A percentile compares a stretch with the other conserved stretches of the same genome.
Evolutionary conservation across 2,797 vertebrate genomes (phyloP).

Genomic region (Sphenopsis melanotis): DNA sequence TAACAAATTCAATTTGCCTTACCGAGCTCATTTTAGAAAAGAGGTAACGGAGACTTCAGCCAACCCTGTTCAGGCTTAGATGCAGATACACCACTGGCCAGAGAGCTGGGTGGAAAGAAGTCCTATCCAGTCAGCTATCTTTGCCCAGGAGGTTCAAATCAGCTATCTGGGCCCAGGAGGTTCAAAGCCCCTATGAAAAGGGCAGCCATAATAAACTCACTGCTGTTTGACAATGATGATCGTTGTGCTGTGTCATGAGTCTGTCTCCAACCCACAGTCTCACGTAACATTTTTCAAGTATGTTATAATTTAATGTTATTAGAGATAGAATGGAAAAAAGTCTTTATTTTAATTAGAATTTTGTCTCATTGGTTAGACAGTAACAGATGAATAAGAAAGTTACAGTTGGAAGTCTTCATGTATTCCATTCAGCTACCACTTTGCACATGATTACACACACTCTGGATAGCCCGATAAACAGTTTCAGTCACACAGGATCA

Average conservation of each 20-base stretch:
- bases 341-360: not conserved
- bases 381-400: not conserved
- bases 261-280: not conserved
- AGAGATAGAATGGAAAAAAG: not conserved
- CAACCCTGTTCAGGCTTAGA: not conserved
- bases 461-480: not conserved
- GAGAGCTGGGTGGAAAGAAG: not conserved
- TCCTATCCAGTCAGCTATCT: too few species aligned
- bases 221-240: rapidly evolving
- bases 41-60: not conserved
- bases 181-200: not conserved
- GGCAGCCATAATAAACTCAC: not conserved
- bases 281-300: not conserved
- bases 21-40: not conserved
- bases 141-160: not conserved
- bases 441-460: not conserved
- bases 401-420: not conserved
- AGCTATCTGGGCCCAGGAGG: not conserved
- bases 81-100: not conserved
- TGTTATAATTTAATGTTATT: not conserved
- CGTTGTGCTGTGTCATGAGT: rapidly evolving
- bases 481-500: not conserved
- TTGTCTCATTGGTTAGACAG: not conserved
- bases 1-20: not conserved
- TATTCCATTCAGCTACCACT: not conserved